Evolutionary conservation across 2,888 invertebrate species (phyloP).

Genomic region (Atrina japonica): DNA sequence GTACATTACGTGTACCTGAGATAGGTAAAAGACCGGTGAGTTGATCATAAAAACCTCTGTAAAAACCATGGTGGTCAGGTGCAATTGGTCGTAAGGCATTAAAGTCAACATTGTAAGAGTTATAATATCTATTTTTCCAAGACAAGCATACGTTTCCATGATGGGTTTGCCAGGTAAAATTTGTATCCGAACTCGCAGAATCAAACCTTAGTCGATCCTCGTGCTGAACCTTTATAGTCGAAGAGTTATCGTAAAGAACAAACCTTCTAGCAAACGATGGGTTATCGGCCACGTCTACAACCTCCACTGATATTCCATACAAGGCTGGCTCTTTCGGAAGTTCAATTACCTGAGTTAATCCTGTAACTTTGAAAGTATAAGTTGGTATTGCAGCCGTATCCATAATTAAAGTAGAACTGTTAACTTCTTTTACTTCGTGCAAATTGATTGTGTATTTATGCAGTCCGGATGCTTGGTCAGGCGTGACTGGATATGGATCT

Average conservation of each 20-base stretch:
- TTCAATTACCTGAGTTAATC: neutral
- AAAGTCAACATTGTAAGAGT: conserved; percentile 33
- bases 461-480: conserved; percentile 48
- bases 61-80: conserved; percentile 40
- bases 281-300: conserved; percentile 48
- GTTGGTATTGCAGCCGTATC: conserved; percentile 1
- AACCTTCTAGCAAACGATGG: conserved; percentile 43
- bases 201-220: conserved; percentile 26
- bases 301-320: conserved; percentile 44
- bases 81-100: conserved; percentile 37
- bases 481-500: conserved; percentile 45
- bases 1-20: conserved; percentile 50
- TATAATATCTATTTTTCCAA: conserved; percentile 35
- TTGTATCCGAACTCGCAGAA: conserved; percentile 37
- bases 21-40: conserved; percentile 46
- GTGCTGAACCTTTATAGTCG: conserved; percentile 26
- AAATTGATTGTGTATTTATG: conserved; percentile 40
- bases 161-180: conserved; percentile 31
- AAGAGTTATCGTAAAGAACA: conserved; percentile 48
- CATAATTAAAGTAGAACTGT: conserved; percentile 7
- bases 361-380: neutral
- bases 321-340: conserved; percentile 28
- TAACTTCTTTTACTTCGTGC: conserved; percentile 25
- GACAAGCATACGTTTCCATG: conserved; percentile 21
- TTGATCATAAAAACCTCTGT: conserved; percentile 56